Evolutionary conservation across 2,113 vertebrate species (phyloP).

Genomic region (Tretioscincus oriximinensis): DNA sequence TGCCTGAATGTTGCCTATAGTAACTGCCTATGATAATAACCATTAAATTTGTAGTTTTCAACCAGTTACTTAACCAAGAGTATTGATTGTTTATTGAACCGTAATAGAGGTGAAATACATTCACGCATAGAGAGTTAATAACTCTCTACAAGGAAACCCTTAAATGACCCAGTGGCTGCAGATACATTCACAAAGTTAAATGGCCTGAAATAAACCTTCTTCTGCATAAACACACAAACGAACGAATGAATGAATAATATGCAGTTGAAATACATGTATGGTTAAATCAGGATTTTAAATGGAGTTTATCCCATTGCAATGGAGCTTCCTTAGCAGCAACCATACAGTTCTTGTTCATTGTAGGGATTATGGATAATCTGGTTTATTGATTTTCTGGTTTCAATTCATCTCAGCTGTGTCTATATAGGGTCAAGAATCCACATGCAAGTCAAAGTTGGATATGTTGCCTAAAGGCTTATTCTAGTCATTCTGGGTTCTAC

Average conservation of each 20-base stretch:
- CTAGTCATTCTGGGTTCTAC: too few relatives aligned
- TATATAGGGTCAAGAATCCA: too few relatives aligned
- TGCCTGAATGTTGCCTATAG: slow-evolving; percentile 15
- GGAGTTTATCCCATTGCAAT: background rate
- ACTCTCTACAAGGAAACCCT: slow-evolving; percentile 11
- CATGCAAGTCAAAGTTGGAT: too few relatives aligned
- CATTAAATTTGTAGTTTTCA: slow-evolving; percentile 25
- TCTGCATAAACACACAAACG: background rate
- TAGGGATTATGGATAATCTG: background rate
- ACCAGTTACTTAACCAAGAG: slow-evolving; percentile 3
- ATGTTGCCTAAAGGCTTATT: too few relatives aligned
- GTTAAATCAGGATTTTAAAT: background rate
- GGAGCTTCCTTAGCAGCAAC: too few relatives aligned
- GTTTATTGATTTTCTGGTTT: too few relatives aligned
- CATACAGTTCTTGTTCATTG: background rate
- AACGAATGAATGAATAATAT: too few relatives aligned
- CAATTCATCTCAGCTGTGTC: too few relatives aligned
- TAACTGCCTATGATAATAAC: slow-evolving; percentile 25
- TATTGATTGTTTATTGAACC: slow-evolving; percentile 38
- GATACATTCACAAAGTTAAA: background rate
- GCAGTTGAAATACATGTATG: too few relatives aligned
- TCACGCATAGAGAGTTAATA: background rate
- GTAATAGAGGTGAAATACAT: slow-evolving; percentile 18
- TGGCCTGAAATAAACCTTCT: background rate
- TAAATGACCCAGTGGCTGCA: background rate